These are phyloP conservation scores for Andrena minutula DNA, from an alignment of 2,888 invertebrate species.

Conservation along the genomic window DNA sequence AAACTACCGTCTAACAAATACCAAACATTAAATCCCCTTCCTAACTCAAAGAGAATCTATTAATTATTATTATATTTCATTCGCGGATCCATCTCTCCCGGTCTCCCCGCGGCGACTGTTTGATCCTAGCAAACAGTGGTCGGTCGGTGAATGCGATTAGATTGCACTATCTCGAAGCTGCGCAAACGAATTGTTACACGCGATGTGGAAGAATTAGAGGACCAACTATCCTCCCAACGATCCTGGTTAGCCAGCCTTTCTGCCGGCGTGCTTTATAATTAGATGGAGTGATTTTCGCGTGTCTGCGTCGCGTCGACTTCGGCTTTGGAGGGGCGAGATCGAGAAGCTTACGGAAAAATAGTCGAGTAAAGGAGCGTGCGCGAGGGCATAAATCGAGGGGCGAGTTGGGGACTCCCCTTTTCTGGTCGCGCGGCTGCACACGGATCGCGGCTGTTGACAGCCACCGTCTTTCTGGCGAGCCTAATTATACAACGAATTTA, in stretches of 20 bases:
- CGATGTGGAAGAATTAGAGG: not conserved
- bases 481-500: conserved; percentile 85
- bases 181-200: conserved; percentile 2
- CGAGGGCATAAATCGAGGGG: conserved; percentile 39
- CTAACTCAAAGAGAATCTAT: conserved; percentile 16
- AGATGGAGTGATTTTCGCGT: conserved; percentile 37
- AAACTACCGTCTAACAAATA: no score
- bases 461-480: conserved; percentile 68
- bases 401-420: conserved; percentile 20
- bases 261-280: conserved; percentile 39
- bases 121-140: conserved; percentile 13
- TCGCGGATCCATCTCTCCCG: not conserved
- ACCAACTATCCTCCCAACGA: not conserved
- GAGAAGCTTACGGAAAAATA: conserved; percentile 2
- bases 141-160: conserved; percentile 17
- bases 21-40: no score
- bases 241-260: not conserved
- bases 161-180: not conserved
- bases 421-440: conserved; percentile 38
- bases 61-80: conserved; percentile 30
- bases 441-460: conserved; percentile 58
- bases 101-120: conserved; percentile 1
- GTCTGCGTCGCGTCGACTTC: conserved; percentile 3
- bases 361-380: conserved; percentile 21
- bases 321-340: not conserved